A percentile compares a stretch with the other conserved stretches of the same genome.
Conservation (phyloP, 2,888 invertebrate species). For the Eilema depressum region DNA sequence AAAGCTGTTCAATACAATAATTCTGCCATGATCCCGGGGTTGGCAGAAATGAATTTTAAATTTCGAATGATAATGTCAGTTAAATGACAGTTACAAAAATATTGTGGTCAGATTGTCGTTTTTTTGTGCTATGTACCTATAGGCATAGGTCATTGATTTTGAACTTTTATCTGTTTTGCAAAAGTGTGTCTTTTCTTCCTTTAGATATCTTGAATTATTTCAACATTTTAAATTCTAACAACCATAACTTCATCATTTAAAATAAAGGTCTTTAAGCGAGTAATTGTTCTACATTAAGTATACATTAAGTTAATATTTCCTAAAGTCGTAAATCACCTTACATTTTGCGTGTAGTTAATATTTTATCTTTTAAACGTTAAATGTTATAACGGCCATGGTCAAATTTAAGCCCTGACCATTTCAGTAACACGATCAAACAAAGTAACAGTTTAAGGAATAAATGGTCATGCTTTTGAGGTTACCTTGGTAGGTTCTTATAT, state of each 20-base stretch:
- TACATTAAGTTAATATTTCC: neutral
- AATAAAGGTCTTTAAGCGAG: neutral
- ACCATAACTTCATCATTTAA: neutral
- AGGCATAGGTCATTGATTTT: no score
- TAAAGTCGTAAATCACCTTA: neutral
- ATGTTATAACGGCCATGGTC: conserved; percentile 10
- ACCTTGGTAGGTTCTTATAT: neutral
- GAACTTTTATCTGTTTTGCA: no score
- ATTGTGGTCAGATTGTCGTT: no score
- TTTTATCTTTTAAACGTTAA: conserved; percentile 9
- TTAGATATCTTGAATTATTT: neutral
- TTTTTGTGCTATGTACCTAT: no score
- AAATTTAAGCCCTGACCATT: conserved; percentile 13
- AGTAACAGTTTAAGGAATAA: neutral
- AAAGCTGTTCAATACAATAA: neutral
- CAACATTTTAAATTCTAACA: neutral
- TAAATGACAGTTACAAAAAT: no score
- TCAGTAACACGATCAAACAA: conserved; percentile 13
- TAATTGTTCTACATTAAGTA: neutral
- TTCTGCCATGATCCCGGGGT: neutral
- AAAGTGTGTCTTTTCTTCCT: no score
- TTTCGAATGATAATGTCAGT: no score
- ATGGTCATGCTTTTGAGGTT: neutral
- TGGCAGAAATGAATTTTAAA: no score
- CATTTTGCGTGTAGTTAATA: conserved; percentile 18